These are phyloP conservation scores for Gulo gulo DNA, from an alignment of 2,113 vertebrate species.

Conservation along the genomic window DNA sequence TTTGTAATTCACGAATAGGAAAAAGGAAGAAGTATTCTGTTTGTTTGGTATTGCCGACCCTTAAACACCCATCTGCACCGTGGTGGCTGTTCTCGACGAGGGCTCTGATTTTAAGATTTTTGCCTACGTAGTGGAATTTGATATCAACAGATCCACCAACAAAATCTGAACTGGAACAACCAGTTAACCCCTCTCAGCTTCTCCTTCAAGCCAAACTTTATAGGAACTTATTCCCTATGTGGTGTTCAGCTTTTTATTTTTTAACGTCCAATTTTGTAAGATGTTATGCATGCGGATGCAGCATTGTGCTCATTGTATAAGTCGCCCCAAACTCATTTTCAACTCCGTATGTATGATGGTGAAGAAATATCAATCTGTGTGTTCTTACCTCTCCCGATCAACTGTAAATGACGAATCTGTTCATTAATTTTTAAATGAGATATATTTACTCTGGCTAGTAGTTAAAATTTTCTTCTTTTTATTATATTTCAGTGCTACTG, in stretches of 20 bases:
- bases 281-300: slow-evolving; percentile 66
- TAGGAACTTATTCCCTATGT: slow-evolving; percentile 59
- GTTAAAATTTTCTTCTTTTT: slow-evolving; percentile 76
- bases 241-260: slow-evolving; percentile 70
- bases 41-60: not conserved
- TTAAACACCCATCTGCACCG: not conserved
- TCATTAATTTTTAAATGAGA: slow-evolving; percentile 75
- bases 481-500: slow-evolving; percentile 69
- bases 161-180: slow-evolving; percentile 53
- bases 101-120: slow-evolving; percentile 47
- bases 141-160: slow-evolving; percentile 35
- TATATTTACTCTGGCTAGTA: slow-evolving; percentile 72
- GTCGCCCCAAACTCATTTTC: slow-evolving; percentile 19
- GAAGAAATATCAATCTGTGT: slow-evolving; percentile 65
- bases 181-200: slow-evolving; percentile 38
- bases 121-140: slow-evolving; percentile 44
- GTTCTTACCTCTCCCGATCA: slow-evolving; percentile 54
- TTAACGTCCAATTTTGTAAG: slow-evolving; percentile 63
- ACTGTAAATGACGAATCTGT: slow-evolving; percentile 64
- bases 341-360: slow-evolving; percentile 37
- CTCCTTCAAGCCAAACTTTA: slow-evolving; percentile 60
- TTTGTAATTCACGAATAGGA: slow-evolving; percentile 11
- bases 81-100: not conserved
- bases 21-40: not conserved
- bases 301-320: slow-evolving; percentile 42